Evolutionary conservation across 2,113 vertebrate species (phyloP).

Genomic region (Microtus montanus): DNA sequence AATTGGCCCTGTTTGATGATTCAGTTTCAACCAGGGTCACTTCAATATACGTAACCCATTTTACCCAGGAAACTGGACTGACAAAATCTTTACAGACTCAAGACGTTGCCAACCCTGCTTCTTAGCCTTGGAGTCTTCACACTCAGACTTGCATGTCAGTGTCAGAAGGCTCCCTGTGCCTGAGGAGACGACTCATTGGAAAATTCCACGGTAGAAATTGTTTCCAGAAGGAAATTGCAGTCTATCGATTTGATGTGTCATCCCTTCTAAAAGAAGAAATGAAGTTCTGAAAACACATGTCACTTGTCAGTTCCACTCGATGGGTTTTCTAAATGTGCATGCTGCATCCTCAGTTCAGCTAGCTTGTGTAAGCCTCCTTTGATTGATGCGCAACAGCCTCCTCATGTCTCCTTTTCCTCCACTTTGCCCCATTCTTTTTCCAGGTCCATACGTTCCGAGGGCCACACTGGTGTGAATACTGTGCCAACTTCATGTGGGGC

Average conservation of each 20-base stretch:
- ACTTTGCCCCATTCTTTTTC: conserved; percentile 72
- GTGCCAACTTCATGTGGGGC: conserved; percentile 99
- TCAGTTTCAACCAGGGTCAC: neutral
- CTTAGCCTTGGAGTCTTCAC: neutral
- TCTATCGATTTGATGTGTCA: conserved; percentile 43
- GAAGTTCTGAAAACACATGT: neutral
- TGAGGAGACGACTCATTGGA: neutral
- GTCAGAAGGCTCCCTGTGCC: neutral
- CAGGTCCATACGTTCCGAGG: conserved; percentile 98
- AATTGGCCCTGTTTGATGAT: conserved; percentile 32
- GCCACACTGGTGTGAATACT: conserved; percentile 99
- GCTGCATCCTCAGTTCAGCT: neutral
- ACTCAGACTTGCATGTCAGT: neutral
- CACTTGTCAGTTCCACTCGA: conserved; percentile 22
- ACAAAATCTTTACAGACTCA: neutral
- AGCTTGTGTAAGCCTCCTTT: neutral
- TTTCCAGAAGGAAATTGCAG: conserved; percentile 36
- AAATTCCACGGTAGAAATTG: conserved; percentile 41
- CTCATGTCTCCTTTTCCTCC: conserved; percentile 55
- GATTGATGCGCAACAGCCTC: conserved; percentile 35
- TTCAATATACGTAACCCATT: neutral
- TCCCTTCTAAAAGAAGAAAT: conserved; percentile 44
- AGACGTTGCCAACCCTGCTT: neutral
- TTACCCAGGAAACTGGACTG: neutral
- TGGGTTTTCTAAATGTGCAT: neutral